A percentile compares a stretch with the other conserved stretches of the same genome.
Conservation (phyloP, 2,113 vertebrate genomes). For the Monopterus albus region DNA sequence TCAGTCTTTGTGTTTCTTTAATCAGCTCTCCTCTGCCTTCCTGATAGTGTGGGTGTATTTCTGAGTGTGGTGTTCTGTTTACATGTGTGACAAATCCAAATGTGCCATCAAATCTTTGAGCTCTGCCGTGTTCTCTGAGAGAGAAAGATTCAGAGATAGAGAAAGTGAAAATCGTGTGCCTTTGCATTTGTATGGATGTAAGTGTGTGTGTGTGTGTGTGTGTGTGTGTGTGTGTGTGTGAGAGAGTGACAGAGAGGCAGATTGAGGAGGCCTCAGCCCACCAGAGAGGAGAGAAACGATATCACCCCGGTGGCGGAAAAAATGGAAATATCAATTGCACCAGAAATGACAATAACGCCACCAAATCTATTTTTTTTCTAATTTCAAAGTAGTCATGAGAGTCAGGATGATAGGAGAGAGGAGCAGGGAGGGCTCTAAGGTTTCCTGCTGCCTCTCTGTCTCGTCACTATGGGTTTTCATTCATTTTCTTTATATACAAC, state of each 20-base stretch:
- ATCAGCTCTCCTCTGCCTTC: not conserved
- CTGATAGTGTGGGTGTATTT: not conserved
- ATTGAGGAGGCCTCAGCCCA: constrained; percentile 25
- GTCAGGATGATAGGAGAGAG: not conserved
- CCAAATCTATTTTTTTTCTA: constrained; percentile 30
- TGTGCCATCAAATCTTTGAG: not conserved
- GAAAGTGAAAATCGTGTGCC: too few relatives aligned
- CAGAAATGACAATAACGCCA: constrained; percentile 31
- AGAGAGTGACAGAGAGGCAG: constrained; percentile 1
- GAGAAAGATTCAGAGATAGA: constrained; percentile 25
- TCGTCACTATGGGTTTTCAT: too few relatives aligned
- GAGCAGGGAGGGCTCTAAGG: not conserved
- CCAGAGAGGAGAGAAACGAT: constrained; percentile 36
- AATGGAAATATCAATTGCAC: constrained; percentile 54
- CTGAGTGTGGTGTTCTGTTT: not conserved
- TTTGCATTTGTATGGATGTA: too few relatives aligned
- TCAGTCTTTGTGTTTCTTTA: too few relatives aligned
- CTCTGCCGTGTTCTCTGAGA: not conserved
- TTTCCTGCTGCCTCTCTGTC: not conserved
- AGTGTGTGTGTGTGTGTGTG: not conserved
- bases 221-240: not conserved
- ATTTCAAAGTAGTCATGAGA: constrained; percentile 13
- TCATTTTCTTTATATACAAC: too few relatives aligned
- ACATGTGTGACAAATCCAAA: constrained; percentile 1
- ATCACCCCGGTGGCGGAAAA: constrained; percentile 45